Evolutionary conservation across 1,140 invertebrate species (phyloP).

Genomic region (Semibalanus balanoides): DNA sequence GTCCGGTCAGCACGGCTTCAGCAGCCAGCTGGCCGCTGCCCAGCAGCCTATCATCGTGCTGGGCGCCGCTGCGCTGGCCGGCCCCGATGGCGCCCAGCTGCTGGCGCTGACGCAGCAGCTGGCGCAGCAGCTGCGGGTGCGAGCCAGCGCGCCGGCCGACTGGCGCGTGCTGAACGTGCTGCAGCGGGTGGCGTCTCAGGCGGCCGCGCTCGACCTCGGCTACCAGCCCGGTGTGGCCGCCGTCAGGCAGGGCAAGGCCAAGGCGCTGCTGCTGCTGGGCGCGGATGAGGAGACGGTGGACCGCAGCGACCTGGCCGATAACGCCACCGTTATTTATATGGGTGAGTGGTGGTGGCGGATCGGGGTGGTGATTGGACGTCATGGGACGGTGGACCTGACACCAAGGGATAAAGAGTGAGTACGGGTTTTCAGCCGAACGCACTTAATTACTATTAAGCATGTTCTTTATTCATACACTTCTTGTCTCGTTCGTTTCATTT

Average conservation of each 20-base stretch:
- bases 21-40: slow-evolving; percentile 53
- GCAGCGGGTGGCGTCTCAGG: slow-evolving; percentile 80
- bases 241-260: slow-evolving; percentile 51
- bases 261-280: slow-evolving; percentile 78
- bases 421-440: too few relatives aligned
- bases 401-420: too few relatives aligned
- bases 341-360: too few relatives aligned
- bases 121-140: slow-evolving; percentile 26
- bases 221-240: slow-evolving; percentile 56
- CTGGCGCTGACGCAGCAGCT: slow-evolving; percentile 58
- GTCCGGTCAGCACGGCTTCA: slow-evolving; percentile 57
- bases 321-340: slow-evolving; percentile 74
- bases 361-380: too few relatives aligned
- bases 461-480: too few relatives aligned
- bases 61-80: slow-evolving; percentile 65
- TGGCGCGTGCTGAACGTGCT: slow-evolving; percentile 81
- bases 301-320: slow-evolving; percentile 58
- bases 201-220: slow-evolving; percentile 89
- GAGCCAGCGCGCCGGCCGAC: slow-evolving; percentile 24
- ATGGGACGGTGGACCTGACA: too few relatives aligned
- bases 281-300: slow-evolving; percentile 75
- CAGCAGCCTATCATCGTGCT: slow-evolving; percentile 85
- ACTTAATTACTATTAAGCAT: too few relatives aligned
- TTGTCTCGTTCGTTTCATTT: too few relatives aligned
- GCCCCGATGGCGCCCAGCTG: slow-evolving; percentile 61